A percentile compares a stretch with the other conserved stretches of the same genome.
Conservation (phyloP, 1,140 invertebrate species). For the Notospermus geniculatus region DNA sequence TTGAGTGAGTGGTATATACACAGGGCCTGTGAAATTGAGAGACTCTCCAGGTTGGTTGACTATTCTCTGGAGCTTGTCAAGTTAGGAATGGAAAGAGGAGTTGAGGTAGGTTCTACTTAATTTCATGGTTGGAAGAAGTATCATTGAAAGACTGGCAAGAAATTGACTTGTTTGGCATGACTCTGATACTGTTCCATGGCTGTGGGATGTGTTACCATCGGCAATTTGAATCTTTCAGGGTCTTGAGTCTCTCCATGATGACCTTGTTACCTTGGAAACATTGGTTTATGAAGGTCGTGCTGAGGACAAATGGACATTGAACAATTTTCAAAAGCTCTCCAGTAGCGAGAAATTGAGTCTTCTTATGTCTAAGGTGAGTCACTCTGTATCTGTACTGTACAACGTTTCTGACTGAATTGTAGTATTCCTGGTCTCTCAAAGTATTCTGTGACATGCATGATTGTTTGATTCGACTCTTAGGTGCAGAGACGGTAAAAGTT, state of each 20-base stretch:
- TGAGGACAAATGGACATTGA: constrained; percentile 62
- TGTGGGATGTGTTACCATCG: too few species aligned
- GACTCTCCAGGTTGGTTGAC: constrained; percentile 67
- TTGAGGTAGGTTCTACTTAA: constrained; percentile 54
- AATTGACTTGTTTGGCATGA: too few species aligned
- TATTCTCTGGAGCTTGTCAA: constrained; percentile 68
- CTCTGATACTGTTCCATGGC: too few species aligned
- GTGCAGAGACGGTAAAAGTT: neutral
- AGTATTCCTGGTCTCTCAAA: too few species aligned
- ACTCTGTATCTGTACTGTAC: too few species aligned
- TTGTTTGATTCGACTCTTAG: too few species aligned
- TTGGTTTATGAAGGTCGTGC: constrained; percentile 72
- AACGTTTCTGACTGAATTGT: too few species aligned
- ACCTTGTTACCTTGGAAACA: constrained; percentile 69
- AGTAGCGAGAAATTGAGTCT: constrained; percentile 67
- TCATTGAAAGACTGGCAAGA: too few species aligned
- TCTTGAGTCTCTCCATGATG: constrained; percentile 64
- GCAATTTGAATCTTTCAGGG: constrained; percentile 56
- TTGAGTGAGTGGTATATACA: constrained; percentile 68
- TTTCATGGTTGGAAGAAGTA: neutral
- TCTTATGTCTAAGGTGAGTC: constrained; percentile 69
- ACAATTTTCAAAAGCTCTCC: constrained; percentile 63
- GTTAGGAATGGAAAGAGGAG: constrained; percentile 66
- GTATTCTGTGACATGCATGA: too few species aligned
- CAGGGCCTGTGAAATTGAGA: constrained; percentile 69